phyloP scores from a whole-genome alignment of 2,797 vertebrate genomes.

The Danio choprae region DNA sequence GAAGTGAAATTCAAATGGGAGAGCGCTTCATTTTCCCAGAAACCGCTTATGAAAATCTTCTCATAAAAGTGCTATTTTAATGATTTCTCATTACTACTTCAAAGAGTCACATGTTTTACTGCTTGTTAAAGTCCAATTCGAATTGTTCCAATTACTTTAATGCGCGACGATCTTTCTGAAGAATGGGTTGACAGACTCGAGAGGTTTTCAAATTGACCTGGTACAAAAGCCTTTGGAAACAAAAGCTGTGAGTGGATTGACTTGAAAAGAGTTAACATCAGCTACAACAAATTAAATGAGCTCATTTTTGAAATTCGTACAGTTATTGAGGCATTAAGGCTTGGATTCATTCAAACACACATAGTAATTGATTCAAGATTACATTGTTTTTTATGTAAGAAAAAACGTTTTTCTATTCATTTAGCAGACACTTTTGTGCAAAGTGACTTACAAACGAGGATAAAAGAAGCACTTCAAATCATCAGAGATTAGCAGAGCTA shows the following conservation, averaged over 20 bases:
- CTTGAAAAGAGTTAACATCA: slow-evolving; percentile 32
- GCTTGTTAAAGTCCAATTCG: slow-evolving; percentile 12
- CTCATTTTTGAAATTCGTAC: background rate
- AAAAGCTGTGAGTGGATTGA: slow-evolving; percentile 1
- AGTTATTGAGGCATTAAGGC: slow-evolving; percentile 5
- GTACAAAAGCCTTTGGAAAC: slow-evolving; percentile 16
- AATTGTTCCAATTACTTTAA: slow-evolving; percentile 8
- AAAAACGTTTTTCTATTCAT: background rate
- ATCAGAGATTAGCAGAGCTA: no score
- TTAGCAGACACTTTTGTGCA: no score
- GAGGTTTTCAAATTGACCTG: background rate
- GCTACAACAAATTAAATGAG: background rate
- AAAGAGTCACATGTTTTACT: slow-evolving; percentile 1
- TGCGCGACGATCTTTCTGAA: background rate
- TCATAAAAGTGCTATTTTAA: background rate
- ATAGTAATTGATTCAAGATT: no score
- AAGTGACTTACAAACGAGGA: no score
- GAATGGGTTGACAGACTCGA: background rate
- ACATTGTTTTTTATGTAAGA: background rate
- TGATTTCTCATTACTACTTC: background rate
- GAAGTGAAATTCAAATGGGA: slow-evolving; percentile 4
- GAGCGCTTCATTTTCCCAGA: background rate
- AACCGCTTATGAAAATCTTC: background rate
- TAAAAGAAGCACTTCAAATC: no score
- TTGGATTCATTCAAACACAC: slow-evolving; percentile 6